phyloP scores from a whole-genome alignment of 2,888 invertebrate species.

The Didymodactylos carnosus region DNA sequence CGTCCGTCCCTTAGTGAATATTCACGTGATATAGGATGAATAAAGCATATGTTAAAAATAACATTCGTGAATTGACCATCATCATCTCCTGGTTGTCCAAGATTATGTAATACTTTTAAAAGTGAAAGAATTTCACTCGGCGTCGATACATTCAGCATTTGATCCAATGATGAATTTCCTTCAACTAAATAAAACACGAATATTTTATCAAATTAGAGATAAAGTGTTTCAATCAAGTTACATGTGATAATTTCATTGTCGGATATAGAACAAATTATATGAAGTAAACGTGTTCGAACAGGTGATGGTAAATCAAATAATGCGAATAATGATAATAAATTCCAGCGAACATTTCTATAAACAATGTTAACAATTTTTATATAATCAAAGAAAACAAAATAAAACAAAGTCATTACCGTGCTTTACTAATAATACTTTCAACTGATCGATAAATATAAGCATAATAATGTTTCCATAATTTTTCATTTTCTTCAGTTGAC shows the following conservation, averaged over 20 bases:
- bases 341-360: neutral
- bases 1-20: neutral
- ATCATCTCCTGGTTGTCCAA: neutral
- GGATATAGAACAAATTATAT: neutral
- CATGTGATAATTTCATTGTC: neutral
- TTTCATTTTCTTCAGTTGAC: neutral
- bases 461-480: neutral
- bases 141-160: neutral
- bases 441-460: neutral
- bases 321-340: neutral
- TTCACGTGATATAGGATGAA: neutral
- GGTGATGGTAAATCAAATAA: neutral
- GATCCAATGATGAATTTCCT: neutral
- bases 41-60: neutral
- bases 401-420: neutral
- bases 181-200: neutral
- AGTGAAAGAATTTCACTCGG: neutral
- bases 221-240: neutral
- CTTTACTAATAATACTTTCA: neutral
- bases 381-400: neutral
- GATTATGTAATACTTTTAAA: neutral
- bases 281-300: neutral
- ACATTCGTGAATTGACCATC: neutral
- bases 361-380: no score
- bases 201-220: neutral